Conservation (phyloP, 2,888 invertebrate genomes). For the Pseudococcus longispinus region DNA sequence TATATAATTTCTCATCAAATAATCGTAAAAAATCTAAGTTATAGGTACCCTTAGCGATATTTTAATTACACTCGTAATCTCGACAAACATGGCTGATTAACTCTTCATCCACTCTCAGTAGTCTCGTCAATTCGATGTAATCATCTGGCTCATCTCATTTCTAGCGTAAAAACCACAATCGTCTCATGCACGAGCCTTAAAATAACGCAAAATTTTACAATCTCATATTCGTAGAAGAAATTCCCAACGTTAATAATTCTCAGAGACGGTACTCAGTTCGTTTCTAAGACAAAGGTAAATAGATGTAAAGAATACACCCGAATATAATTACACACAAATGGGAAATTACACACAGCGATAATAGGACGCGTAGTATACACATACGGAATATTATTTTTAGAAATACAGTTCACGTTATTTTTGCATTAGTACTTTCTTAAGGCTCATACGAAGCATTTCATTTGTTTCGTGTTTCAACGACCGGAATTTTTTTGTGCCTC, state of each 20-base stretch:
- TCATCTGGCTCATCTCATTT: not conserved
- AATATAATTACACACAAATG: constrained; percentile 5
- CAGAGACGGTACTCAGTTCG: not conserved
- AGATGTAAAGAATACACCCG: constrained; percentile 3
- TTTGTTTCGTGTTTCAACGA: constrained; percentile 30
- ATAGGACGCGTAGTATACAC: constrained; percentile 26
- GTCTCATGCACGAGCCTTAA: not conserved
- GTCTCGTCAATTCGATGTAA: not conserved
- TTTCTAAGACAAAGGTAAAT: constrained; percentile 18
- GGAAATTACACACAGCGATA: constrained; percentile 16
- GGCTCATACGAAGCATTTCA: constrained; percentile 39
- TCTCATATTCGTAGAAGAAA: constrained; percentile 17
- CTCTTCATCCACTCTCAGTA: not conserved
- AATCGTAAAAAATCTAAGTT: constrained; percentile 17
- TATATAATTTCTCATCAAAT: not conserved
- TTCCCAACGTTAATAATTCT: not conserved
- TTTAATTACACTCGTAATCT: not conserved
- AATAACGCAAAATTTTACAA: constrained; percentile 13
- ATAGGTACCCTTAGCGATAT: not conserved
- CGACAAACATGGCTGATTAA: not conserved
- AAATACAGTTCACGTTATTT: constrained; percentile 37
- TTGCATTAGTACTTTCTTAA: constrained; percentile 45
- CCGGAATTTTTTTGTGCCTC: not conserved
- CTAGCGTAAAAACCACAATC: constrained; percentile 17
- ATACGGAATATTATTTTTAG: constrained; percentile 35